Percentiles rank a stretch among this genome's conserved stretches.
These are phyloP conservation scores for Amorpha juglandis DNA, from an alignment of 2,888 invertebrate genomes.

Conservation along the genomic window DNA sequence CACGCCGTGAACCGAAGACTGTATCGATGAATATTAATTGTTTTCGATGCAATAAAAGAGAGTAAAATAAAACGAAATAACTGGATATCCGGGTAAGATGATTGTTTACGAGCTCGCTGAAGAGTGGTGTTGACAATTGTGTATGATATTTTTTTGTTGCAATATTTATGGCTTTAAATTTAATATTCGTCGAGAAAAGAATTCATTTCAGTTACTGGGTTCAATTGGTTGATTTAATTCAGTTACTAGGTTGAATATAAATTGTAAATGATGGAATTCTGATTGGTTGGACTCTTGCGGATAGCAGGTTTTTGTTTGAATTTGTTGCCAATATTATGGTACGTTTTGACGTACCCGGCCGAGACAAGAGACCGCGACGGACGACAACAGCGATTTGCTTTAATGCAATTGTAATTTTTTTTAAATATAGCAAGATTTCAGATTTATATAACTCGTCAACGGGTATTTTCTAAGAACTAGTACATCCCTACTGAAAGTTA, in stretches of 20 bases:
- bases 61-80: constrained; percentile 51
- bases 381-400: no score
- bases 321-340: neutral
- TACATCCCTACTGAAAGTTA: neutral
- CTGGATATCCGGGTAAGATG: constrained; percentile 54
- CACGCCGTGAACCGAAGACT: constrained; percentile 70
- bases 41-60: constrained; percentile 63
- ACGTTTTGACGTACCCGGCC: neutral
- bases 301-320: neutral
- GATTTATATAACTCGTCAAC: neutral
- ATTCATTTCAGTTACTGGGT: constrained; percentile 10
- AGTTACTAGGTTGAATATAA: constrained; percentile 8
- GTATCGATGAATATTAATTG: constrained; percentile 81
- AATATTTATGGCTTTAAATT: constrained; percentile 20
- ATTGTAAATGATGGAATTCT: no score
- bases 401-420: neutral
- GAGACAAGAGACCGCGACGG: no score
- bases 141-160: constrained; percentile 22
- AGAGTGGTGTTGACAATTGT: constrained; percentile 17
- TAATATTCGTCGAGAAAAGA: constrained; percentile 1
- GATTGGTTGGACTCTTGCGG: neutral
- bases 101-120: constrained; percentile 40
- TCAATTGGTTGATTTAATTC: constrained; percentile 6
- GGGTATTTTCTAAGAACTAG: neutral
- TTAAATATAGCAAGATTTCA: neutral